Conservation (phyloP, 2,113 vertebrate genomes). For the Trichechus manatus region DNA sequence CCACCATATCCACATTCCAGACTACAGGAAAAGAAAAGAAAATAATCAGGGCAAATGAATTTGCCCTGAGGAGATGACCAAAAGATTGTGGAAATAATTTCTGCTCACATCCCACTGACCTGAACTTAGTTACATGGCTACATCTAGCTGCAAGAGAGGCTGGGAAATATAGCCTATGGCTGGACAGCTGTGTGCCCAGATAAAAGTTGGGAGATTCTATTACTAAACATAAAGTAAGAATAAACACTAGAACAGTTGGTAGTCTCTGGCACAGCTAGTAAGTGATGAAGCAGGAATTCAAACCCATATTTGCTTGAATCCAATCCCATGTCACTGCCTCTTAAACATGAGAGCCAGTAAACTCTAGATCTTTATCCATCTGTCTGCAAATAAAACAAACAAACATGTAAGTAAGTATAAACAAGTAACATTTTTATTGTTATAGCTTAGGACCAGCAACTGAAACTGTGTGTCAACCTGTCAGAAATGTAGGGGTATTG, state of each 20-base stretch:
- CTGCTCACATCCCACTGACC: background rate
- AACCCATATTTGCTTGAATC: constrained; percentile 27
- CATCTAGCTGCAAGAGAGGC: background rate
- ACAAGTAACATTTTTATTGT: background rate
- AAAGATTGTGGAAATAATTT: background rate
- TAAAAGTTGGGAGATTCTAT: background rate
- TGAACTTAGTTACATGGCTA: background rate
- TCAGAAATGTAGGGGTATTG: background rate
- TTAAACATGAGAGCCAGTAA: background rate
- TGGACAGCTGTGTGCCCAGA: background rate
- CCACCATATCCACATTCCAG: background rate
- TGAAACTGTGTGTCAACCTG: background rate
- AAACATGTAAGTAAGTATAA: background rate
- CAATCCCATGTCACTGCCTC: background rate
- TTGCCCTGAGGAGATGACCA: background rate
- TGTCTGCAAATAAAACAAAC: background rate
- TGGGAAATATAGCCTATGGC: background rate
- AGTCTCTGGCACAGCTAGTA: background rate
- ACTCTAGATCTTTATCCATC: background rate
- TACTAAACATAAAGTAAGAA: background rate
- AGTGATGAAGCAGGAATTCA: background rate
- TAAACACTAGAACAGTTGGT: background rate
- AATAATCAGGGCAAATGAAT: background rate
- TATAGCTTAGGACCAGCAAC: background rate
- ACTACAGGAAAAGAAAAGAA: background rate